A percentile compares a stretch with the other conserved stretches of the same genome.
These are phyloP conservation scores for Oryzias melastigma DNA, from an alignment of 2,113 vertebrate species.

Conservation along the genomic window DNA sequence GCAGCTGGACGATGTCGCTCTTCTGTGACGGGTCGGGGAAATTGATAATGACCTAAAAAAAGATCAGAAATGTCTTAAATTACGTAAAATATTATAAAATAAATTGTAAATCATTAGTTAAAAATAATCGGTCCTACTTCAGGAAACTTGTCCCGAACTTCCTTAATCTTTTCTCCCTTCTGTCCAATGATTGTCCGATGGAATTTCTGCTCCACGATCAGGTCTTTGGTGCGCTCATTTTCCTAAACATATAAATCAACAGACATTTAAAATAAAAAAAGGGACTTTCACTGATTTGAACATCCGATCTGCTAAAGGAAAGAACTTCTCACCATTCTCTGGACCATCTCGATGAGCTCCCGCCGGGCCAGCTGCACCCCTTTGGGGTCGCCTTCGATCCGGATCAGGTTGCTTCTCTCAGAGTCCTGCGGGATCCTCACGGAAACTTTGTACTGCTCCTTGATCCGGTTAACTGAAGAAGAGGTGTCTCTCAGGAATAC, in stretches of 20 bases:
- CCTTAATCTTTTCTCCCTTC: constrained; percentile 86
- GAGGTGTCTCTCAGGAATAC: not conserved
- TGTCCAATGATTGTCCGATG: constrained; percentile 86
- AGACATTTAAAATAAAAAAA: not conserved
- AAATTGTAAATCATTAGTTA: not conserved
- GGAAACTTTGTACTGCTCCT: constrained; percentile 83
- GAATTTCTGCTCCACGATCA: constrained; percentile 82
- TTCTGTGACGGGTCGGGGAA: constrained; percentile 84
- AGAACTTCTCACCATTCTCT: constrained; percentile 78
- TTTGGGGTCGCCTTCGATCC: constrained; percentile 83
- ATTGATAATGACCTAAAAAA: constrained; percentile 81
- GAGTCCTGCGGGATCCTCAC: constrained; percentile 81
- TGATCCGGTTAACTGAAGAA: constrained; percentile 80
- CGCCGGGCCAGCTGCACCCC: constrained; percentile 81
- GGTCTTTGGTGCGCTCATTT: constrained; percentile 83
- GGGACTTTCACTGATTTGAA: not conserved
- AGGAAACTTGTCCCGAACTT: constrained; percentile 84
- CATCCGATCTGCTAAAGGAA: not conserved
- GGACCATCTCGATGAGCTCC: constrained; percentile 82
- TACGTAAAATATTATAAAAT: not conserved
- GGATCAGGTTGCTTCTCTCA: constrained; percentile 77
- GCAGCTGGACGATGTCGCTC: constrained; percentile 82
- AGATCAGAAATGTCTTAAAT: not conserved
- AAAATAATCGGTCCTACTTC: constrained; percentile 66
- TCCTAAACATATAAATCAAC: constrained; percentile 58